Evolutionary conservation across 2,797 vertebrate genomes (phyloP).

Genomic region (Sardinella longiceps): DNA sequence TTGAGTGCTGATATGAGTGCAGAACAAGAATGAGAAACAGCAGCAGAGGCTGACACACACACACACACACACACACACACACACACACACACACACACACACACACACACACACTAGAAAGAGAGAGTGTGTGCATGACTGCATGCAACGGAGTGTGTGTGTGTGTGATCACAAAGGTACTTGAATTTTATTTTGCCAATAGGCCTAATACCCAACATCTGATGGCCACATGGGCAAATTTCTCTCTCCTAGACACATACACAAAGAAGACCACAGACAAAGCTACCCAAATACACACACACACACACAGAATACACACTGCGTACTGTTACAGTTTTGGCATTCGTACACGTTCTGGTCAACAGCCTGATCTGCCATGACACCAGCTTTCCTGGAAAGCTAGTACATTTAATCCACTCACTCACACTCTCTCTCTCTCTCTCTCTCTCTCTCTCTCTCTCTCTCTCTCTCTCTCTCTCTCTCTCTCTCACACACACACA

Average conservation of each 20-base stretch:
- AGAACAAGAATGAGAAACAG: too few species aligned
- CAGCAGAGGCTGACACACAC: too few species aligned
- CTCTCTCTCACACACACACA: constrained; percentile 25
- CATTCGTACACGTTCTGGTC: background rate
- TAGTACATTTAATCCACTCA: constrained; percentile 11
- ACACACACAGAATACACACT: background rate
- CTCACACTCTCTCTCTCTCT: background rate
- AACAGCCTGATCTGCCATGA: background rate
- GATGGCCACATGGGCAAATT: too few species aligned
- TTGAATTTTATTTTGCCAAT: too few species aligned
- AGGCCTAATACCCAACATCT: too few species aligned
- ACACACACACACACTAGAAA: background rate
- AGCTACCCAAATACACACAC: background rate
- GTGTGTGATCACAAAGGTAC: too few species aligned
- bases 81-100: background rate
- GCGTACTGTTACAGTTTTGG: background rate
- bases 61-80: background rate
- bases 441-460: constrained; percentile 25
- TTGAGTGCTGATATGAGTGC: too few species aligned
- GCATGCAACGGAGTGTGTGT: too few species aligned
- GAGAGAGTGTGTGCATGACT: too few species aligned
- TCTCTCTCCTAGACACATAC: too few species aligned
- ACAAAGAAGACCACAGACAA: background rate
- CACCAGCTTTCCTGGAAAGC: constrained; percentile 11
- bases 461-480: background rate